These are phyloP conservation scores for Tragelaphus oryx DNA, from an alignment of 2,797 vertebrate species.

Conservation along the genomic window DNA sequence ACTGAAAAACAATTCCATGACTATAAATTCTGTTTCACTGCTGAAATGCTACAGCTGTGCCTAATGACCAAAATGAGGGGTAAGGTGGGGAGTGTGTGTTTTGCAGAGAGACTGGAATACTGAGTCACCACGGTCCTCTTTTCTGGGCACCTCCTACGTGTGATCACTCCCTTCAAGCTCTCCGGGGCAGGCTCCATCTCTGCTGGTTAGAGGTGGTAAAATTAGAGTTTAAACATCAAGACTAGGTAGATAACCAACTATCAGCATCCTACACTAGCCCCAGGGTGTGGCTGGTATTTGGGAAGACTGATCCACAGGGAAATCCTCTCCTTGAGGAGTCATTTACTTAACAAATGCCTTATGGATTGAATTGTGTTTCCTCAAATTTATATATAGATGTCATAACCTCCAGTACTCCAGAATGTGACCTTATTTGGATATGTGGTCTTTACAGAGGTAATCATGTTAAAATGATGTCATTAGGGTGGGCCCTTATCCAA, in stretches of 20 bases:
- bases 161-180: not conserved
- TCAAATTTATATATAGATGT: not conserved
- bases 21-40: not conserved
- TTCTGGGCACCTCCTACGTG: not conserved
- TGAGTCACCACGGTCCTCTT: not conserved
- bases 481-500: not conserved
- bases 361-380: not conserved
- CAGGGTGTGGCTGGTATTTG: not conserved
- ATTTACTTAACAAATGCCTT: not conserved
- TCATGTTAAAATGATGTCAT: conserved; percentile 1
- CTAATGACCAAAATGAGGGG: not conserved
- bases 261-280: not conserved
- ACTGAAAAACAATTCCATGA: not conserved
- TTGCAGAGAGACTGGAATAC: not conserved
- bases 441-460: not conserved
- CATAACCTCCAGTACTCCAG: not conserved
- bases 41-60: not conserved
- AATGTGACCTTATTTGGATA: conserved; percentile 5
- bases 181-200: not conserved
- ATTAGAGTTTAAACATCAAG: not conserved
- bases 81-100: not conserved
- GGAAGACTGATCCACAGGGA: not conserved
- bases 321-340: not conserved
- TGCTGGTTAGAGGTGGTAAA: not conserved
- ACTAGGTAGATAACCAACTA: not conserved